These are phyloP conservation scores for Rhyzopertha dominica DNA, from an alignment of 1,140 invertebrate genomes.

Conservation along the genomic window DNA sequence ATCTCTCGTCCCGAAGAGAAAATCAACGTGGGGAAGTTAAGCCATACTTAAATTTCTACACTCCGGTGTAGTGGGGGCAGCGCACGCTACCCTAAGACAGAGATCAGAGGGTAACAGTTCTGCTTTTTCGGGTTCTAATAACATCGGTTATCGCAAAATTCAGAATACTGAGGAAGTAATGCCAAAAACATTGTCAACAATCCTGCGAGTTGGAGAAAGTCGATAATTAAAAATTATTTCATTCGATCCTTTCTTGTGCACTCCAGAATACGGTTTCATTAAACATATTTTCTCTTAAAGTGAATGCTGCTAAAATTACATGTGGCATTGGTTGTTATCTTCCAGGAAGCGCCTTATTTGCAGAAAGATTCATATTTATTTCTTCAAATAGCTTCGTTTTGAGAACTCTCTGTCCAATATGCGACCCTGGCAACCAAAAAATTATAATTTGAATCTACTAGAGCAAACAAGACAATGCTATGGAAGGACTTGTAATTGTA, in stretches of 20 bases:
- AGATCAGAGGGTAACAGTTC: too few species aligned
- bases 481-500: too few species aligned
- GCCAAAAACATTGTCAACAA: conserved; percentile 43
- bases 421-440: conserved; percentile 28
- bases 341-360: conserved; percentile 14
- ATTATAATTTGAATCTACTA: too few species aligned
- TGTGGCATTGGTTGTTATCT: conserved; percentile 22
- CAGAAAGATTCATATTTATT: conserved; percentile 16
- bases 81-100: too few species aligned
- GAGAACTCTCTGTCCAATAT: conserved; percentile 40
- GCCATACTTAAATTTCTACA: too few species aligned
- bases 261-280: conserved; percentile 42
- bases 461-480: too few species aligned
- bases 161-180: too few species aligned
- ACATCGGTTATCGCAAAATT: too few species aligned
- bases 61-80: too few species aligned
- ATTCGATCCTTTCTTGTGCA: conserved; percentile 21
- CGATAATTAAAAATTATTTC: conserved; percentile 40
- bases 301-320: conserved; percentile 33
- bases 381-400: conserved; percentile 18
- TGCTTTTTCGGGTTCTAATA: too few species aligned
- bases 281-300: conserved; percentile 37
- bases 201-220: conserved; percentile 34
- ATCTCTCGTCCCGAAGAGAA: too few species aligned
- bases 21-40: too few species aligned